These are phyloP conservation scores for Enteromius afrohamiltoni DNA, from an alignment of 2,797 vertebrate species.

Conservation along the genomic window DNA sequence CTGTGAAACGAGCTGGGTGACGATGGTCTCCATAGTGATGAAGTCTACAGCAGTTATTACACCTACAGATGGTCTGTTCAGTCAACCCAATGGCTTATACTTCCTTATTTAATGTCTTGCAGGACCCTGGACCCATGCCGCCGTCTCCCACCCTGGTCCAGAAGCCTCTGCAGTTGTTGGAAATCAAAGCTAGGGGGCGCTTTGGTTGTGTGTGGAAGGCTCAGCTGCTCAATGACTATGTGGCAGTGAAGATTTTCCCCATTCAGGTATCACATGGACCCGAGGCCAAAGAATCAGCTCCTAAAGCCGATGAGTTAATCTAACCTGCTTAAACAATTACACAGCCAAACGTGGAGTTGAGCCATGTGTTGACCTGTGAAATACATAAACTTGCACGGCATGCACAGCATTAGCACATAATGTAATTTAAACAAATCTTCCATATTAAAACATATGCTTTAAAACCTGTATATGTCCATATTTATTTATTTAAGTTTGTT, in stretches of 20 bases:
- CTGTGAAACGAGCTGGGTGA: background rate
- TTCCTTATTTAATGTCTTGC: constrained; percentile 47
- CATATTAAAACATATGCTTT: background rate
- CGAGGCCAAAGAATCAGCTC: constrained; percentile 31
- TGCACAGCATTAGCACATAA: background rate
- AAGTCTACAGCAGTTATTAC: constrained; percentile 11
- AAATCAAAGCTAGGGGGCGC: constrained; percentile 91
- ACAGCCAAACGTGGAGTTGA: constrained; percentile 18
- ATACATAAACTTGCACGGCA: background rate
- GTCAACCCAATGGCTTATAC: background rate
- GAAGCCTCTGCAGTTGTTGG: constrained; percentile 89
- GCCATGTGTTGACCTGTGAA: constrained; percentile 27
- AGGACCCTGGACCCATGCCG: constrained; percentile 91
- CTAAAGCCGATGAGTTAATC: constrained; percentile 49
- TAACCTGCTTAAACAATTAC: constrained; percentile 38
- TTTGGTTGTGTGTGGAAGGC: constrained; percentile 96
- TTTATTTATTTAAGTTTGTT: background rate
- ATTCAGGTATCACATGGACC: constrained; percentile 80
- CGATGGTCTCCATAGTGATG: background rate
- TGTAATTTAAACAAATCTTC: background rate
- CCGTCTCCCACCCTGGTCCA: constrained; percentile 88
- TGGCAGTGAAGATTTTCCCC: constrained; percentile 94
- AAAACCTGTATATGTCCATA: background rate
- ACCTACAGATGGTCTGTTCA: background rate
- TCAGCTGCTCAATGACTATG: constrained; percentile 87